Evolutionary conservation across 2,888 invertebrate genomes (phyloP).

Genomic region (Lomographa bimaculata): DNA sequence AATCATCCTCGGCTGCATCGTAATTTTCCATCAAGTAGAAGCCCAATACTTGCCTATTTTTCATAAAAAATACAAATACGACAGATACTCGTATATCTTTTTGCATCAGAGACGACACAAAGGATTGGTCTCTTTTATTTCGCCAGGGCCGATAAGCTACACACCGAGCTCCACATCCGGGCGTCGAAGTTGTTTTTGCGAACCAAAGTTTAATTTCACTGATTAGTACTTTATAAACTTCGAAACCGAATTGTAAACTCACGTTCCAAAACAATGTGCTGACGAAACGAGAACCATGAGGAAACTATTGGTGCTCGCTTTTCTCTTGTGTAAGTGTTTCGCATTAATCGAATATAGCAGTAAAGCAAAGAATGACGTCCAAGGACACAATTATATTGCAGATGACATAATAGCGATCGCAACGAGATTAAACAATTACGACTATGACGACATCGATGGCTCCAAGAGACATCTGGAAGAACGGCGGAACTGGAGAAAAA

Average conservation of each 20-base stretch:
- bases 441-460: slow-evolving; percentile 64
- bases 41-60: too few relatives aligned
- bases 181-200: slow-evolving; percentile 43
- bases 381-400: slow-evolving; percentile 45
- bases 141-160: slow-evolving; percentile 42
- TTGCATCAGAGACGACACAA: too few relatives aligned
- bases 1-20: too few relatives aligned
- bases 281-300: slow-evolving; percentile 54
- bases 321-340: slow-evolving; percentile 67
- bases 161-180: slow-evolving; percentile 52
- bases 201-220: slow-evolving; percentile 42
- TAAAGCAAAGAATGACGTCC: slow-evolving; percentile 25
- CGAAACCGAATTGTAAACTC: slow-evolving; percentile 48
- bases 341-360: slow-evolving; percentile 24
- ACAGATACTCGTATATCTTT: too few relatives aligned
- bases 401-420: slow-evolving; percentile 62
- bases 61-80: too few relatives aligned
- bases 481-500: slow-evolving; percentile 68
- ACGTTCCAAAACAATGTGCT: slow-evolving; percentile 39
- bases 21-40: too few relatives aligned
- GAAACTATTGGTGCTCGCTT: slow-evolving; percentile 62
- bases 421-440: slow-evolving; percentile 54
- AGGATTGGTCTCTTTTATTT: slow-evolving; percentile 26
- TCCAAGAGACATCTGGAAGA: slow-evolving; percentile 65
- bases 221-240: slow-evolving; percentile 43